Percentiles rank a stretch among this genome's conserved stretches.
phyloP scores from a whole-genome alignment of 2,888 invertebrate genomes.

The Lamellibrachia columna region DNA sequence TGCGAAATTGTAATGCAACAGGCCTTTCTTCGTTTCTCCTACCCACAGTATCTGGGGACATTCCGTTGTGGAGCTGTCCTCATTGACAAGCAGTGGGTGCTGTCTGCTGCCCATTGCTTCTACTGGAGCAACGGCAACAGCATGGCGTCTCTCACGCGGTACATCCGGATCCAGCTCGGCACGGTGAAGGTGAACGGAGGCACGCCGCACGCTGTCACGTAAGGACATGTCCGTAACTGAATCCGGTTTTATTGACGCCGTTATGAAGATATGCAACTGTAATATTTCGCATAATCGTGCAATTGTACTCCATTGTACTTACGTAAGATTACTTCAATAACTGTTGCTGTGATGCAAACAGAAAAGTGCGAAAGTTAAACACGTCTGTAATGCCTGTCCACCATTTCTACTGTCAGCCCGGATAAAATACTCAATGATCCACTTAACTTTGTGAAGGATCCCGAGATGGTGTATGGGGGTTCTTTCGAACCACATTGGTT shows the following conservation, averaged over 20 bases:
- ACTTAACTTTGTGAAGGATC: too few relatives aligned
- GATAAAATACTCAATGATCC: too few relatives aligned
- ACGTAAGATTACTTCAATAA: too few relatives aligned
- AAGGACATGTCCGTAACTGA: neutral
- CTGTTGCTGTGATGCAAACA: too few relatives aligned
- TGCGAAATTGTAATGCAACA: neutral
- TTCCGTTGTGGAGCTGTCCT: slow-evolving; percentile 41
- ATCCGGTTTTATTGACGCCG: neutral
- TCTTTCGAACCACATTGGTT: too few relatives aligned
- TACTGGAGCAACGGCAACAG: slow-evolving; percentile 27
- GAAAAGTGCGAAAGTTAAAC: too few relatives aligned
- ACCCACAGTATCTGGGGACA: slow-evolving; percentile 35
- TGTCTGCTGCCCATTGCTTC: slow-evolving; percentile 46
- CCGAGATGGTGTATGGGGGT: too few relatives aligned
- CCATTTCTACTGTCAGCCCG: too few relatives aligned
- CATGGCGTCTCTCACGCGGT: neutral
- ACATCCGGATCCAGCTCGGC: neutral
- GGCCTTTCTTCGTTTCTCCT: neutral
- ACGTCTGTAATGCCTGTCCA: too few relatives aligned
- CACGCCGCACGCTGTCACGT: neutral
- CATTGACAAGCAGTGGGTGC: slow-evolving; percentile 35
- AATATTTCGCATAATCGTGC: neutral
- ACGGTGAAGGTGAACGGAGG: neutral
- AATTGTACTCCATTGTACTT: neutral
- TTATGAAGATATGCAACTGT: neutral